Conservation (phyloP, 1,140 invertebrate species). For the Aporrectodea caliginosa region DNA sequence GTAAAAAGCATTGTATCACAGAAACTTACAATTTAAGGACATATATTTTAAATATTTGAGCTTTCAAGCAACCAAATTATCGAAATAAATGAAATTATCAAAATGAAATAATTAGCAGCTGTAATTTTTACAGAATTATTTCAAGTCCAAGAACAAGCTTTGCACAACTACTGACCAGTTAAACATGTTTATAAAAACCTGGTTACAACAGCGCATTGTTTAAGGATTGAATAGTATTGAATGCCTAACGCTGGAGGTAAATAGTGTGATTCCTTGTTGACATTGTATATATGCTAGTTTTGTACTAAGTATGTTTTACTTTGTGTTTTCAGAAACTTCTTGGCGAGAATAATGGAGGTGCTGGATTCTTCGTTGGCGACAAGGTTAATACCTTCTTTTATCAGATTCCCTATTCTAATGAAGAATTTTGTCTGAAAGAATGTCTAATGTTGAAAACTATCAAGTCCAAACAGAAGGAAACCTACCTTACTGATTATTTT, state of each 20-base stretch:
- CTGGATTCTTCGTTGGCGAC: slow-evolving; percentile 33
- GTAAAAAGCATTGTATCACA: too few species aligned
- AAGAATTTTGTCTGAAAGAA: background rate
- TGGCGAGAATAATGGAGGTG: slow-evolving; percentile 36
- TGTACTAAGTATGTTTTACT: background rate
- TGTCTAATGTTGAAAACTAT: background rate
- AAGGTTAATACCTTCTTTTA: background rate
- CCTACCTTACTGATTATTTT: background rate
- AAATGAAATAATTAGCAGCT: too few species aligned
- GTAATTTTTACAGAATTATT: too few species aligned
- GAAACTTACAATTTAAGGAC: too few species aligned
- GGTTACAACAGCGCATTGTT: too few species aligned
- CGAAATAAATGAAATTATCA: too few species aligned
- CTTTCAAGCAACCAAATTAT: too few species aligned
- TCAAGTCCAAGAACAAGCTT: too few species aligned
- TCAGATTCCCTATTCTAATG: background rate
- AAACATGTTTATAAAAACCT: too few species aligned
- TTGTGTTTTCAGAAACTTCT: slow-evolving; percentile 29
- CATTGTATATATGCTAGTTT: background rate
- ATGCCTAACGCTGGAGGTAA: background rate
- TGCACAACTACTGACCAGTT: too few species aligned
- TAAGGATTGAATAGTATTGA: too few species aligned
- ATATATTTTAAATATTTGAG: too few species aligned
- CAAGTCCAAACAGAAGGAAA: background rate
- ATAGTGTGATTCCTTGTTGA: background rate